These are phyloP conservation scores for Kryptolebias marmoratus DNA, from an alignment of 2,113 vertebrate genomes.

Conservation along the genomic window DNA sequence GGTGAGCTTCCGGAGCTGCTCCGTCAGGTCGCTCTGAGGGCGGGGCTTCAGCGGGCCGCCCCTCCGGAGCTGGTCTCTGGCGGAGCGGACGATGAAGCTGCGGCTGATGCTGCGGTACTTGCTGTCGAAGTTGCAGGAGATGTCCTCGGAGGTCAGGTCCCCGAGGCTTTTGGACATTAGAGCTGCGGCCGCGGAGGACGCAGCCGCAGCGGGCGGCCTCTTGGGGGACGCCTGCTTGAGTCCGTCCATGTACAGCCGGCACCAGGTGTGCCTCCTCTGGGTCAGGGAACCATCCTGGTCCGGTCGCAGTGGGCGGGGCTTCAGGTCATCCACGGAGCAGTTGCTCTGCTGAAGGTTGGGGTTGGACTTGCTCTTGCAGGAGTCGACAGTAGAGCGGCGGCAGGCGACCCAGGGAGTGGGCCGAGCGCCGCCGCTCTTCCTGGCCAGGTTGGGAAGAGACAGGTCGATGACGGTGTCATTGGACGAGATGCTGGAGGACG, in stretches of 20 bases:
- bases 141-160: constrained; percentile 93
- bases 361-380: constrained; percentile 91
- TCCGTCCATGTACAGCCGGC: constrained; percentile 85
- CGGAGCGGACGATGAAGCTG: constrained; percentile 83
- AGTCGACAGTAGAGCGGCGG: constrained; percentile 38
- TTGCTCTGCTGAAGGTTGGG: constrained; percentile 84
- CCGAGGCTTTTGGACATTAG: constrained; percentile 94
- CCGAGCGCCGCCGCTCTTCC: constrained; percentile 82
- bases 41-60: constrained; percentile 25
- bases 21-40: constrained; percentile 78
- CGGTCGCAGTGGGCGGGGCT: constrained; percentile 73
- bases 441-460: constrained; percentile 86
- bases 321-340: constrained; percentile 62
- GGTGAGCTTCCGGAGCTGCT: constrained; percentile 87
- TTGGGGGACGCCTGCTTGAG: constrained; percentile 80
- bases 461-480: constrained; percentile 93
- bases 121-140: constrained; percentile 85
- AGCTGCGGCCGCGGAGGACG: constrained; percentile 22
- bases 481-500: constrained; percentile 94
- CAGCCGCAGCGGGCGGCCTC: constrained; percentile 53
- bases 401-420: constrained; percentile 47
- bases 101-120: constrained; percentile 89
- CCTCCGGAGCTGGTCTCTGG: constrained; percentile 75
- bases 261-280: constrained; percentile 86
- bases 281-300: constrained; percentile 52